A percentile compares a stretch with the other conserved stretches of the same genome.
phyloP scores from a whole-genome alignment of 2,113 vertebrate species.

The Sander vitreus region DNA sequence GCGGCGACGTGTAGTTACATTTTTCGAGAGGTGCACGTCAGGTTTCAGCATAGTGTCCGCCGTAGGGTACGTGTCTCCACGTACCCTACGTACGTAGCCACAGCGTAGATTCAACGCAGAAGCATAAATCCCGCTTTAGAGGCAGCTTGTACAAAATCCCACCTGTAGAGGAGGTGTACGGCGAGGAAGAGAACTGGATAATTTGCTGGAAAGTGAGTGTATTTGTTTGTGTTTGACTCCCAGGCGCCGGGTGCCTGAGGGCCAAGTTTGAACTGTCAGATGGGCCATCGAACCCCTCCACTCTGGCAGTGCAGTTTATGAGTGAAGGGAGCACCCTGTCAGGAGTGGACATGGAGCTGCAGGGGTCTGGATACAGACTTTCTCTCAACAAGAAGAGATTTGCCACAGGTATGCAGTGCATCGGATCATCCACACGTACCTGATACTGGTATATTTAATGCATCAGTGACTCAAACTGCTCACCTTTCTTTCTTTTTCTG shows the following conservation, averaged over 20 bases:
- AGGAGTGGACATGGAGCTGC: slow-evolving; percentile 92
- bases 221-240: slow-evolving; percentile 40
- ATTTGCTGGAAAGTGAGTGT: neutral
- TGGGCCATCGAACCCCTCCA: slow-evolving; percentile 93
- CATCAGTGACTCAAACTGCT: neutral
- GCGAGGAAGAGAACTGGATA: neutral
- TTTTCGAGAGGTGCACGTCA: too few species aligned
- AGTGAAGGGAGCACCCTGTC: slow-evolving; percentile 94
- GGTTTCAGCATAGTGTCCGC: too few species aligned
- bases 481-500: slow-evolving; percentile 71
- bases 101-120: too few species aligned
- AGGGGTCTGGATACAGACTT: slow-evolving; percentile 93
- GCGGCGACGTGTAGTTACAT: too few species aligned
- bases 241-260: slow-evolving; percentile 94
- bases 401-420: slow-evolving; percentile 88
- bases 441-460: neutral
- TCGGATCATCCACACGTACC: neutral
- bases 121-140: too few species aligned
- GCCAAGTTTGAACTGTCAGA: slow-evolving; percentile 96
- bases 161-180: neutral
- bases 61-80: too few species aligned
- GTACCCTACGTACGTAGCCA: too few species aligned
- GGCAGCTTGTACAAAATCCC: neutral
- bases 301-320: slow-evolving; percentile 95
- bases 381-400: slow-evolving; percentile 97